phyloP scores from a whole-genome alignment of 2,797 vertebrate species.

The Lutjanus campechanus region DNA sequence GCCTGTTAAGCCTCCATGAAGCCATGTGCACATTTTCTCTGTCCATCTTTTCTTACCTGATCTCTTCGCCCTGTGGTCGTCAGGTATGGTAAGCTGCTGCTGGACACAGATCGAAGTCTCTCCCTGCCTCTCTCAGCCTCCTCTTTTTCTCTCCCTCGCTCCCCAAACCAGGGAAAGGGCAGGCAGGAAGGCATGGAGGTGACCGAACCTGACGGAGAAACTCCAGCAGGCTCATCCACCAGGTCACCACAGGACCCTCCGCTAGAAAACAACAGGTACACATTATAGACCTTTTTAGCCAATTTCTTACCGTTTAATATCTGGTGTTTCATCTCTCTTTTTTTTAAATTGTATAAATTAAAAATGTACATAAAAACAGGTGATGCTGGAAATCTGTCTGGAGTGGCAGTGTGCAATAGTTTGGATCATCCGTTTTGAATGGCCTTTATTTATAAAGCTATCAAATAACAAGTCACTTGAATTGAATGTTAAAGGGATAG shows the following conservation, averaged over 20 bases:
- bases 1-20: not conserved
- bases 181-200: conserved; percentile 92
- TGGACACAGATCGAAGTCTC: conserved; percentile 87
- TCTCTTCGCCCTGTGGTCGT: conserved; percentile 85
- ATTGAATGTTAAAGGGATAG: too few species aligned
- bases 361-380: not conserved
- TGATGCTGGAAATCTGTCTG: too few species aligned
- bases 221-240: conserved; percentile 82
- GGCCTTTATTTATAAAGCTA: too few species aligned
- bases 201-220: conserved; percentile 88
- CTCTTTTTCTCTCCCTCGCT: conserved; percentile 88
- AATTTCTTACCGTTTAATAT: not conserved
- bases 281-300: too few species aligned
- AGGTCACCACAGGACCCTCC: conserved; percentile 88
- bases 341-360: not conserved
- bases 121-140: conserved; percentile 86
- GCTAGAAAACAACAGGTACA: conserved; percentile 5
- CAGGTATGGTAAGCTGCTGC: conserved; percentile 86
- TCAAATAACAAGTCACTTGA: too few species aligned
- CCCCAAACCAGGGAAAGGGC: conserved; percentile 93
- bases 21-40: not conserved
- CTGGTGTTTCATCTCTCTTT: not conserved
- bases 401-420: too few species aligned
- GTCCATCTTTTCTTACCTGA: conserved; percentile 49
- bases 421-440: too few species aligned